Base-by-base conservation (phyloP, 1,140 invertebrate genomes). In the Camponotus vicinus region DNA sequence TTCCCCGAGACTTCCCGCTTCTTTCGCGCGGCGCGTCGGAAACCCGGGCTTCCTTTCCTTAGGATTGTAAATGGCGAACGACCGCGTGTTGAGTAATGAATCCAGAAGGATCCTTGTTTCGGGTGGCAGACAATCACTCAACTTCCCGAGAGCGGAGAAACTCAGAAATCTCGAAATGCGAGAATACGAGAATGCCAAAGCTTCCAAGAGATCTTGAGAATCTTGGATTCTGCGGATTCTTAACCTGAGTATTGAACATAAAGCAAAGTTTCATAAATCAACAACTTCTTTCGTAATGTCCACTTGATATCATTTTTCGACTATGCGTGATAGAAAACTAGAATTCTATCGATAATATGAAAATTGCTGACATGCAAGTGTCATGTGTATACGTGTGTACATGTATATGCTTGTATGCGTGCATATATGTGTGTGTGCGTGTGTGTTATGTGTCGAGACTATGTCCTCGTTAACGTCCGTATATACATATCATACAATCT, bases 1-100 rank as follows among this genome's bases (percentile, higher is more conserved):
- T 75, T 61, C 78, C 69, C 79, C 79, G 55, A 75, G 79, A 75
- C 79, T 83, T 61, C 57, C 32, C 77, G 77, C 18, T 55, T 71
- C 49, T 45, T 69, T 45, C 32, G 45, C 45, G 77, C 64, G 64
- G n/a, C 67, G 79, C 79, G 79, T 61, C 52, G 79, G 40, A 73
- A 52, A 61, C 79, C n/a, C 67, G 79, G 9, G 52, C 40, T 83
- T 83, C 79, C 79, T 73, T 75, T 70, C 66, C 66, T 70, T 59
- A 27, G 40, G 79, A 83, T 75, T 83, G 79, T 83, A 83, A 83
- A 83, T 83, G 69, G 79, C 79, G 69, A 63, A 83, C 79, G 55
- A 83, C 52, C 79, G 69, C 69, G 55, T 52, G 49, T 59, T 83
- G 79, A 83, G 79, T 83, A 83, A 83, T 75, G 79, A 83, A 73